Conservation (phyloP, 2,113 vertebrate genomes). For the Penelope pileata region DNA sequence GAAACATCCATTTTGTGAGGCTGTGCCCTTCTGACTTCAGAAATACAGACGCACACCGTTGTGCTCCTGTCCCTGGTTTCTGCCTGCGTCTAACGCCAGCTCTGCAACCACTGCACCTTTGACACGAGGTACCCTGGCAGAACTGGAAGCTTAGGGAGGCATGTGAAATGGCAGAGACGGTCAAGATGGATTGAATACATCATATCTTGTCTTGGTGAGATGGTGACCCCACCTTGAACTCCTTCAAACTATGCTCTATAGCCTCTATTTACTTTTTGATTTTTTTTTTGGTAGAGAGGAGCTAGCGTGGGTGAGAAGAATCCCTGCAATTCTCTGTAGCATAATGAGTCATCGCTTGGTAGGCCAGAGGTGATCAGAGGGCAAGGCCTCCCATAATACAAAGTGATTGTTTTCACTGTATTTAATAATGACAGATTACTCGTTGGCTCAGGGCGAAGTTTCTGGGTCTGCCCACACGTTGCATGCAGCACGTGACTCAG, state of each 20-base stretch:
- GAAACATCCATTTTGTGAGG: neutral
- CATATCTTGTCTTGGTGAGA: conserved; percentile 7
- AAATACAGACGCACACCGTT: neutral
- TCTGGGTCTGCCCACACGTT: neutral
- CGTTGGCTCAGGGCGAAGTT: neutral
- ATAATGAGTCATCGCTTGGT: conserved; percentile 42
- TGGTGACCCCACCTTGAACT: neutral
- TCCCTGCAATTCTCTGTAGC: conserved; percentile 19
- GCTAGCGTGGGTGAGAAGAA: conserved; percentile 18
- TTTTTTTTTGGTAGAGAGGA: conserved; percentile 1
- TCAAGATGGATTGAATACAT: neutral
- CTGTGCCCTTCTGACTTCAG: neutral
- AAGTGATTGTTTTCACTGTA: conserved; percentile 32
- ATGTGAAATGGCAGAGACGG: conserved; percentile 11
- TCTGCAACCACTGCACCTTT: neutral
- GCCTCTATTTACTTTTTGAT: neutral
- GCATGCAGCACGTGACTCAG: neutral
- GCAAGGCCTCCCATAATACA: conserved; percentile 8
- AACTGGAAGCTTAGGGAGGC: conserved; percentile 18
- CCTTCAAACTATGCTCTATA: conserved; percentile 1
- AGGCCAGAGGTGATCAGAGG: conserved; percentile 42
- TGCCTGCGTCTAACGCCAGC: neutral
- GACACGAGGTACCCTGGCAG: neutral
- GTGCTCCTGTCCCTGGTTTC: neutral
- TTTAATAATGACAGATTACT: conserved; percentile 27